Conservation (phyloP, 30 jellyfish, hydroid and myxozoan genomes). For the Aurelia coerulea region DNA sequence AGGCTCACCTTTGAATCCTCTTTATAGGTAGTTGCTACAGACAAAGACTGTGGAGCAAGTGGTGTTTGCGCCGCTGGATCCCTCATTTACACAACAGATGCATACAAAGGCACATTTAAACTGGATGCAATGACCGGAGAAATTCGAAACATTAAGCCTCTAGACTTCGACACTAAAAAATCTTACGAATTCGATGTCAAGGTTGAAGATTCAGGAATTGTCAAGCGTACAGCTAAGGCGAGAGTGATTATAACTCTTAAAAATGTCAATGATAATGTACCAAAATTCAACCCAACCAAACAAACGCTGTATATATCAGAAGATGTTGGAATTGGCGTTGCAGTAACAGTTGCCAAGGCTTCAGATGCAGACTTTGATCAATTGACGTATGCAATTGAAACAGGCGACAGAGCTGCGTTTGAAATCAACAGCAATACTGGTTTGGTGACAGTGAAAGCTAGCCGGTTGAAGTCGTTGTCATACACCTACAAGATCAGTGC, state of each 20-base stretch:
- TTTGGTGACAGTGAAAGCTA: slow-evolving; percentile 30
- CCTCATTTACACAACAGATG: slow-evolving; percentile 74
- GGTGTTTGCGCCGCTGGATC: slow-evolving; percentile 92
- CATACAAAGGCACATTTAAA: slow-evolving; percentile 74
- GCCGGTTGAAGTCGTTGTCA: slow-evolving; percentile 4
- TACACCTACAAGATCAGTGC: slow-evolving; percentile 64
- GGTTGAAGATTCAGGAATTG: slow-evolving; percentile 85
- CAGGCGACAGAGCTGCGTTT: slow-evolving; percentile 27
- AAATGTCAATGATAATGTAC: slow-evolving; percentile 89
- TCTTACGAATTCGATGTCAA: slow-evolving; percentile 79
- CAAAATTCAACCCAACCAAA: slow-evolving; percentile 70
- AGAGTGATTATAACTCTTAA: slow-evolving; percentile 72
- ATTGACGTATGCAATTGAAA: slow-evolving; percentile 59
- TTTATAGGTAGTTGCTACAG: slow-evolving; percentile 81
- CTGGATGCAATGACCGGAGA: slow-evolving; percentile 91
- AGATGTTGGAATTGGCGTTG: slow-evolving; percentile 42
- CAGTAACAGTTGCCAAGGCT: slow-evolving; percentile 64
- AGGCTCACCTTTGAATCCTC: neutral
- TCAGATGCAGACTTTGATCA: slow-evolving; percentile 67
- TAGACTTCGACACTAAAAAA: slow-evolving; percentile 82
- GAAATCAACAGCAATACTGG: slow-evolving; percentile 64
- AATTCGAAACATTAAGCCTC: slow-evolving; percentile 78
- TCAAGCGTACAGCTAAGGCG: slow-evolving; percentile 75
- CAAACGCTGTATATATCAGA: slow-evolving; percentile 64
- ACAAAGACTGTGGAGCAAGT: slow-evolving; percentile 82